Conservation (phyloP, 2,888 invertebrate genomes). For the Beris chalybata region DNA sequence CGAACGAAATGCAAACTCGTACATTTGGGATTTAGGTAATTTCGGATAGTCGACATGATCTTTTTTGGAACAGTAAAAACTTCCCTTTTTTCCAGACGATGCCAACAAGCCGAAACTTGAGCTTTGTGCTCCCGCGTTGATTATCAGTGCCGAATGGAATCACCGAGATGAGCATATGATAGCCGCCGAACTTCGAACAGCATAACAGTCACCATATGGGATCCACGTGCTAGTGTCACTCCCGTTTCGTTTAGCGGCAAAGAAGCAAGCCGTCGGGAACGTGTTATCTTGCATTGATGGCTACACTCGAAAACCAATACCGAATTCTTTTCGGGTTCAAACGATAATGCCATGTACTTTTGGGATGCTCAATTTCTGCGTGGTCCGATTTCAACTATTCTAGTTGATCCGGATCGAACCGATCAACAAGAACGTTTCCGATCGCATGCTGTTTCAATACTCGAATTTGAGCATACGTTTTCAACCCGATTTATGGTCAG, state of each 20-base stretch:
- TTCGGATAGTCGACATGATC: not conserved
- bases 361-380: constrained; percentile 71
- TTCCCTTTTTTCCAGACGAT: constrained; percentile 65
- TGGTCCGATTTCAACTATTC: constrained; percentile 63
- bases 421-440: constrained; percentile 60
- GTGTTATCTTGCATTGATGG: constrained; percentile 82
- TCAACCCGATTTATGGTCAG: constrained; percentile 76
- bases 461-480: constrained; percentile 70
- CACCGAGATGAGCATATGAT: constrained; percentile 77
- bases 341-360: constrained; percentile 69
- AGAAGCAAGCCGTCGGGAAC: constrained; percentile 84
- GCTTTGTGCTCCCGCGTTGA: constrained; percentile 70
- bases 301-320: constrained; percentile 91
- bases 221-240: constrained; percentile 74
- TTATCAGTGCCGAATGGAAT: constrained; percentile 81
- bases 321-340: constrained; percentile 90
- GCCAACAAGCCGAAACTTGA: constrained; percentile 75
- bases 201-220: constrained; percentile 81
- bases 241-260: constrained; percentile 73
- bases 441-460: constrained; percentile 65
- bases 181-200: constrained; percentile 72
- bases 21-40: constrained; percentile 80
- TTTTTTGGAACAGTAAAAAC: not conserved
- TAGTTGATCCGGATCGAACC: constrained; percentile 64
- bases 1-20: constrained; percentile 40